Percentiles rank a stretch among this genome's conserved stretches.
Evolutionary conservation across 1,140 invertebrate species (phyloP).

Genomic region (Aphis gossypii): DNA sequence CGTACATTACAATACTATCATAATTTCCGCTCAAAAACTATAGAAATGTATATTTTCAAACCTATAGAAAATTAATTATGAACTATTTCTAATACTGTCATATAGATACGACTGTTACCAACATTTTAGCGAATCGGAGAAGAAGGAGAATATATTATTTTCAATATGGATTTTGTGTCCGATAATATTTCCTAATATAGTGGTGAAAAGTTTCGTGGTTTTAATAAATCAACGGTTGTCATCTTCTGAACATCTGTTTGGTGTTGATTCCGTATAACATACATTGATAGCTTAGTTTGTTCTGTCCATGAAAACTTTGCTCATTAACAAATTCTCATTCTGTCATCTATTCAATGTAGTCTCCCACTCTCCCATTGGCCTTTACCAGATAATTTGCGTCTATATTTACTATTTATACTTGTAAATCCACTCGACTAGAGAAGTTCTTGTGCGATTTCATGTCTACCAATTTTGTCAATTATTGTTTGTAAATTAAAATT

Average conservation of each 20-base stretch:
- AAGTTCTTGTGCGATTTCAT: not conserved
- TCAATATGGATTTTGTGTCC: not conserved
- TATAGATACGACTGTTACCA: not conserved
- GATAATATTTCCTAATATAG: not conserved
- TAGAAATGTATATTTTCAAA: not conserved
- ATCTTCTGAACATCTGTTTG: constrained; percentile 39
- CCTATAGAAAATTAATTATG: not conserved
- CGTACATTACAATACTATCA: not conserved
- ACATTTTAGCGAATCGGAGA: not conserved
- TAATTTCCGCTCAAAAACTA: not conserved
- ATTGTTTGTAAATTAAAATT: not conserved
- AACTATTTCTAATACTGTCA: not conserved
- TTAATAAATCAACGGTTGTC: constrained; percentile 37
- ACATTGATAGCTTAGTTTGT: constrained; percentile 42
- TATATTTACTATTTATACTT: not conserved
- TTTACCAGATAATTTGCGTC: not conserved
- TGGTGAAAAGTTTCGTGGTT: not conserved
- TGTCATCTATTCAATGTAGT: not conserved
- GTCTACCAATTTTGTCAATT: not conserved
- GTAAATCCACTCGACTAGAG: not conserved
- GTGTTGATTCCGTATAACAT: not conserved
- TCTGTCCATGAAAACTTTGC: not conserved
- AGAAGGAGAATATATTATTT: not conserved
- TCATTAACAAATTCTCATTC: constrained; percentile 14
- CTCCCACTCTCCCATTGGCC: not conserved